phyloP scores from a whole-genome alignment of 1,140 invertebrate genomes.

The Babylonia areolata region DNA sequence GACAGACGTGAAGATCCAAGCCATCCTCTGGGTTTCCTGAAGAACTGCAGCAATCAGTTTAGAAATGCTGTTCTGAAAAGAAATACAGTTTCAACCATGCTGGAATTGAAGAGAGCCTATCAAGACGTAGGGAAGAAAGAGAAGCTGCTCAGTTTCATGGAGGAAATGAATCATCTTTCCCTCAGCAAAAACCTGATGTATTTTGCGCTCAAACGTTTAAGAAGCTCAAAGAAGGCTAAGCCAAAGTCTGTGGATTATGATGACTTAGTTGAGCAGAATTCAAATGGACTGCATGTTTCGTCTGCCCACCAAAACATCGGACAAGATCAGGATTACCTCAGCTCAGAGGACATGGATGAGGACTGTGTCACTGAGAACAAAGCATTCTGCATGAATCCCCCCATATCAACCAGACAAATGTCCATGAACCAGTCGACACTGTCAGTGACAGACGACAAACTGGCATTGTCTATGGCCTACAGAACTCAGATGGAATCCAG shows the following conservation, averaged over 20 bases:
- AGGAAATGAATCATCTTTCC: neutral
- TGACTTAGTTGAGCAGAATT: neutral
- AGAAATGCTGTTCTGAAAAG: conserved; percentile 32
- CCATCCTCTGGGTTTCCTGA: conserved; percentile 27
- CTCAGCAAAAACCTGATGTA: neutral
- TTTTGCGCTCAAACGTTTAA: neutral
- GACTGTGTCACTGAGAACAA: neutral
- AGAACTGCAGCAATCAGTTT: conserved; percentile 31
- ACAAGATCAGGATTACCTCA: neutral
- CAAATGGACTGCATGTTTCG: neutral
- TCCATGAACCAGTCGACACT: neutral
- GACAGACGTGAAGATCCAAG: neutral
- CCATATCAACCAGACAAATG: neutral
- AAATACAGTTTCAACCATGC: conserved; percentile 36
- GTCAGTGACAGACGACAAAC: neutral
- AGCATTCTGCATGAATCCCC: neutral
- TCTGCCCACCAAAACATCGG: neutral
- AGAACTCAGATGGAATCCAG: neutral
- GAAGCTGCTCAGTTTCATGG: neutral
- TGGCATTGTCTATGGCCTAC: neutral
- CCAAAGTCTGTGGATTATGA: neutral
- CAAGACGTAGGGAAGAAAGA: neutral
- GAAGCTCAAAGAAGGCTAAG: neutral
- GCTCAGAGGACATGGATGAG: neutral
- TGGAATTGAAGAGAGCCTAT: conserved; percentile 36